Percentiles rank a stretch among this genome's conserved stretches.
Conservation (phyloP, 2,888 invertebrate species). For the Fissipunctia ypsillon region DNA sequence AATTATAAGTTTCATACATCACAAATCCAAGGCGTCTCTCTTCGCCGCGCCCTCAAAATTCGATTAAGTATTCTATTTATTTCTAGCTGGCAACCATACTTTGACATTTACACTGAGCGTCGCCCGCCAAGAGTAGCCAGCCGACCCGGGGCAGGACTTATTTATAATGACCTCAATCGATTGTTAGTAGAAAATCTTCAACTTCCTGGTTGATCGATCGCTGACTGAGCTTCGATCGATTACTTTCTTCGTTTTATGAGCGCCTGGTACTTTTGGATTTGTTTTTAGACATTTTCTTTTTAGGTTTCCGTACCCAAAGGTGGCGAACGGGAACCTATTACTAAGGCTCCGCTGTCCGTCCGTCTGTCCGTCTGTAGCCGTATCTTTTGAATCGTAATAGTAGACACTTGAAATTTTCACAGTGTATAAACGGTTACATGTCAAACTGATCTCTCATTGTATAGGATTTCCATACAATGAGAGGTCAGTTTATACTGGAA, state of each 20-base stretch:
- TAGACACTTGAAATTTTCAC: too few relatives aligned
- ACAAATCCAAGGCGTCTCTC: conserved; percentile 56
- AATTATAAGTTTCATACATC: neutral
- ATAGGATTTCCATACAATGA: too few relatives aligned
- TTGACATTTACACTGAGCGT: conserved; percentile 59
- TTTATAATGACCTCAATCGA: conserved; percentile 64
- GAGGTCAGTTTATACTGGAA: too few relatives aligned
- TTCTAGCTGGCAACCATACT: conserved; percentile 46
- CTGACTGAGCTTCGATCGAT: conserved; percentile 40
- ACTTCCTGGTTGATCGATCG: conserved; percentile 64
- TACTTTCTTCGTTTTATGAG: conserved; percentile 10
- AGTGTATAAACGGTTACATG: too few relatives aligned
- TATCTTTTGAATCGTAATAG: too few relatives aligned
- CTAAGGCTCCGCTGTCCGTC: too few relatives aligned
- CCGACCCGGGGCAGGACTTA: conserved; percentile 56
- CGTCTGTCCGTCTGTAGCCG: too few relatives aligned
- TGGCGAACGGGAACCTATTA: too few relatives aligned
- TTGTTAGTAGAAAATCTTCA: conserved; percentile 5
- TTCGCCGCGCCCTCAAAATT: conserved; percentile 65
- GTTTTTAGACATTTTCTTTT: neutral
- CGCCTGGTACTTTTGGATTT: conserved; percentile 28
- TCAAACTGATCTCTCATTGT: too few relatives aligned
- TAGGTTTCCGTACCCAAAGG: too few relatives aligned
- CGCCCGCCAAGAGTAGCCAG: conserved; percentile 54
- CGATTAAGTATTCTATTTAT: conserved; percentile 56